Percentiles rank a stretch among this genome's conserved stretches.
phyloP scores from a whole-genome alignment of 1,140 invertebrate species.

The Medauroidea extradentata region DNA sequence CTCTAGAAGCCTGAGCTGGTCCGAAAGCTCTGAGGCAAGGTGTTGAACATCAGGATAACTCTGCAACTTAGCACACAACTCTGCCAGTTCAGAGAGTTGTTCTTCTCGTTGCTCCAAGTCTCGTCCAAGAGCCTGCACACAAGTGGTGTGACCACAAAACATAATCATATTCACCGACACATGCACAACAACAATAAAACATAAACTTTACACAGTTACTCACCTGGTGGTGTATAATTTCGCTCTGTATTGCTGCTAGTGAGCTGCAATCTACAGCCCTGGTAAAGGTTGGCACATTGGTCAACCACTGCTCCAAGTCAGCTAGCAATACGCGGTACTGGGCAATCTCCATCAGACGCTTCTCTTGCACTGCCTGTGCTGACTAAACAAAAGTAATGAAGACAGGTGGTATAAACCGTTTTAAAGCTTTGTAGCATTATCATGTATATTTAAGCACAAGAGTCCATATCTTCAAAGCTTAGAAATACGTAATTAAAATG shows the following conservation, averaged over 20 bases:
- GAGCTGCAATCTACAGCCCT: conserved; percentile 11
- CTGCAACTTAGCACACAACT: conserved; percentile 49
- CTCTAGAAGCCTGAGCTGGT: conserved; percentile 51
- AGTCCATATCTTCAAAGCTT: too few species aligned
- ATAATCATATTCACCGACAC: too few species aligned
- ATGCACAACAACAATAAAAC: background rate
- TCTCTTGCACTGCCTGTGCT: conserved; percentile 49
- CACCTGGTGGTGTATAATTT: conserved; percentile 29
- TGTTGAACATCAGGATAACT: conserved; percentile 44
- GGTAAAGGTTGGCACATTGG: conserved; percentile 22
- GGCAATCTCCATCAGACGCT: conserved; percentile 52
- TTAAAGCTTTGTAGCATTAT: too few species aligned
- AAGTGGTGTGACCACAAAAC: too few species aligned
- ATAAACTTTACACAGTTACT: background rate
- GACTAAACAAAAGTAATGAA: conserved; percentile 33
- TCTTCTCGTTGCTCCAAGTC: conserved; percentile 54
- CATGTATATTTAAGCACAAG: too few species aligned
- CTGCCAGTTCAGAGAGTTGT: conserved; percentile 52
- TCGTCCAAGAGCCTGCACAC: conserved; percentile 40
- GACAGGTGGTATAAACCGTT: background rate
- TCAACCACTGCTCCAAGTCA: conserved; percentile 59
- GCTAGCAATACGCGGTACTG: conserved; percentile 56
- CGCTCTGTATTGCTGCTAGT: conserved; percentile 20
- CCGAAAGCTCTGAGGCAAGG: conserved; percentile 49
- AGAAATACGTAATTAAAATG: too few species aligned